Percentiles rank a stretch among this genome's conserved stretches.
Conservation (phyloP, 2,888 invertebrate genomes). For the Scelioninae gen. 1 region DNA sequence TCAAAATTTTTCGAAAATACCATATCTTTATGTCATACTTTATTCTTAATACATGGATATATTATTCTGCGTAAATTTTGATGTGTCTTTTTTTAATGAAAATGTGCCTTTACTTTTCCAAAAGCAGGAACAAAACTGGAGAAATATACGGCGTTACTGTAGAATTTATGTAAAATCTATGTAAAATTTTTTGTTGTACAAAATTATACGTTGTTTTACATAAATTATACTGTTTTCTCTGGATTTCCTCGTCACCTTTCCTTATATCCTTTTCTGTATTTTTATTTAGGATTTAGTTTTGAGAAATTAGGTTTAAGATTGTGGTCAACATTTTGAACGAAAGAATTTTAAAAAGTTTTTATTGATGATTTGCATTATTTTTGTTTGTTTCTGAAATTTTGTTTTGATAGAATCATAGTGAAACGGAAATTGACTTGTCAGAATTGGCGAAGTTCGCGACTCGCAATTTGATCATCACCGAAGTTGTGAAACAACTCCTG, state of each 20-base stretch:
- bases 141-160: too few relatives aligned
- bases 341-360: not conserved
- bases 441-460: constrained; percentile 73
- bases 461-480: constrained; percentile 73
- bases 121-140: too few relatives aligned
- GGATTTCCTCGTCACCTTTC: not conserved
- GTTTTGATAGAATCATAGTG: constrained; percentile 27
- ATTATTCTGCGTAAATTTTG: constrained; percentile 68
- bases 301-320: not conserved
- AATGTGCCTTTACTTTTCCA: constrained; percentile 17
- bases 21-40: constrained; percentile 80
- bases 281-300: too few relatives aligned
- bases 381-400: not conserved
- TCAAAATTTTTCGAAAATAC: constrained; percentile 73
- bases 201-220: too few relatives aligned
- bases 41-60: constrained; percentile 80
- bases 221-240: too few relatives aligned
- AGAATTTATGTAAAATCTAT: too few relatives aligned
- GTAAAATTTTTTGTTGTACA: too few relatives aligned
- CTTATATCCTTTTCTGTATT: not conserved
- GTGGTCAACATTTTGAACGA: constrained; percentile 76
- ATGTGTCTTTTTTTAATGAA: constrained; percentile 19
- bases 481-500: constrained; percentile 75
- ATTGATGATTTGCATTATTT: not conserved
- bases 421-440: constrained; percentile 69